These are phyloP conservation scores for Lumbricus terrestris DNA, from an alignment of 2,888 invertebrate species.

Conservation along the genomic window DNA sequence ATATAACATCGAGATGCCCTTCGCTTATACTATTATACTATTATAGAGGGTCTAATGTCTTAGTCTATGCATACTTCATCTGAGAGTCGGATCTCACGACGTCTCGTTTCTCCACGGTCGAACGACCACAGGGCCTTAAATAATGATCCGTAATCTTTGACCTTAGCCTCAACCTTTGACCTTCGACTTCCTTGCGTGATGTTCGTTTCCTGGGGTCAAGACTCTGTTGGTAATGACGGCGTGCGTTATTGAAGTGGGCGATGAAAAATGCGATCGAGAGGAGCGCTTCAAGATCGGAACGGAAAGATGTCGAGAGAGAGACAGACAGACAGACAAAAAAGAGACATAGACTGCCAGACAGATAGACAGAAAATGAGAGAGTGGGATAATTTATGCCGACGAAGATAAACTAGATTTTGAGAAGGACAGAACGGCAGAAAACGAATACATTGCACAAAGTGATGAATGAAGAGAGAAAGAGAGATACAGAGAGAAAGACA, in stretches of 20 bases:
- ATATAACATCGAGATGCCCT: no score
- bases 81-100: background rate
- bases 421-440: no score
- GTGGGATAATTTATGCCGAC: no score
- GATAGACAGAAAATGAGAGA: background rate
- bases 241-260: background rate
- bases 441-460: background rate
- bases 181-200: background rate
- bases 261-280: background rate
- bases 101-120: background rate
- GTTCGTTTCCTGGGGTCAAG: background rate
- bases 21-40: no score
- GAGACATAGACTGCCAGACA: background rate
- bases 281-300: background rate
- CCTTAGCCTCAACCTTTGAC: background rate
- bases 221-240: background rate
- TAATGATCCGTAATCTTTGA: background rate
- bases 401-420: no score
- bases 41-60: no score
- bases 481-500: background rate
- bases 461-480: background rate
- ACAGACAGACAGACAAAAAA: background rate
- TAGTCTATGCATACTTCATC: background rate
- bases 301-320: background rate
- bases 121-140: constrained; percentile 3